These are phyloP conservation scores for Argya squamiceps DNA, from an alignment of 2,797 vertebrate genomes.

Conservation along the genomic window DNA sequence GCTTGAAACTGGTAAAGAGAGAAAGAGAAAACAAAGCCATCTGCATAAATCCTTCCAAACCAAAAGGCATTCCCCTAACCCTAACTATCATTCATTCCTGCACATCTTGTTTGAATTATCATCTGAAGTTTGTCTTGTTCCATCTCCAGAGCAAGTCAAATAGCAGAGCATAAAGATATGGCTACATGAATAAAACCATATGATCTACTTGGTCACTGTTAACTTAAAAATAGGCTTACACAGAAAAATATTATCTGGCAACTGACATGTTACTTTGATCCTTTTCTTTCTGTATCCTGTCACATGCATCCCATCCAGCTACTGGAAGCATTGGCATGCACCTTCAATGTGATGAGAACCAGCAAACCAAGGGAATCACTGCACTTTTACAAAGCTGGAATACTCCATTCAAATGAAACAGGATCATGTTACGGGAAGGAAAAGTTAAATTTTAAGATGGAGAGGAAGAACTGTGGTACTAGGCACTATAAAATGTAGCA, in stretches of 20 bases:
- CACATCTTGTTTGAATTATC: slow-evolving; percentile 81
- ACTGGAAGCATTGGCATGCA: slow-evolving; percentile 29
- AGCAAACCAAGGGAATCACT: neutral
- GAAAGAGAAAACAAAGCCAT: slow-evolving; percentile 71
- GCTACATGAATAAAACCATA: slow-evolving; percentile 76
- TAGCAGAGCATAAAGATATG: slow-evolving; percentile 60
- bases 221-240: slow-evolving; percentile 64
- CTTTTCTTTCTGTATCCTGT: slow-evolving; percentile 69
- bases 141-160: slow-evolving; percentile 72
- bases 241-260: slow-evolving; percentile 70
- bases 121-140: slow-evolving; percentile 74
- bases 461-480: neutral
- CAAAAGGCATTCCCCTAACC: slow-evolving; percentile 67
- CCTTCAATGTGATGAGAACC: neutral
- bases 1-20: slow-evolving; percentile 72
- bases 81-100: slow-evolving; percentile 64
- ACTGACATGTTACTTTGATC: slow-evolving; percentile 73
- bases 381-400: neutral
- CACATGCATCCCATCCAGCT: slow-evolving; percentile 55
- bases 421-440: neutral
- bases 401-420: neutral
- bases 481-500: neutral
- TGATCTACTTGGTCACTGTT: slow-evolving; percentile 58
- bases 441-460: neutral
- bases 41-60: slow-evolving; percentile 74